Percentiles rank a stretch among this genome's conserved stretches.
Evolutionary conservation across 2,113 vertebrate species (phyloP).

Genomic region (Machaerirhynchus nigripectus): DNA sequence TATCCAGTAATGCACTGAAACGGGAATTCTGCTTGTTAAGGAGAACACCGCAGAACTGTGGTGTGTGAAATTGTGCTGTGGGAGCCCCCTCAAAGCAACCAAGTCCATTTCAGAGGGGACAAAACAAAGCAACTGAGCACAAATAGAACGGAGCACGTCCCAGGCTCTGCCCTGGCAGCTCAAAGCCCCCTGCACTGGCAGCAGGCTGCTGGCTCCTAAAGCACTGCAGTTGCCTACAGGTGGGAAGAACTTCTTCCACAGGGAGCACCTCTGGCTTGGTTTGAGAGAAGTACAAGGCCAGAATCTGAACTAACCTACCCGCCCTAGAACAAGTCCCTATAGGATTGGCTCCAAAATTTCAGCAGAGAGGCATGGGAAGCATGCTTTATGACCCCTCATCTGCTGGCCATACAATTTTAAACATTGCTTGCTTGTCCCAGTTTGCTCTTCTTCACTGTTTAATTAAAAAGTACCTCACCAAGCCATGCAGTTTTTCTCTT

Average conservation of each 20-base stretch:
- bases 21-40: not conserved
- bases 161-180: not conserved
- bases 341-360: not conserved
- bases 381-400: not conserved
- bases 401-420: not conserved
- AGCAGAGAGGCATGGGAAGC: not conserved
- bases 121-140: not conserved
- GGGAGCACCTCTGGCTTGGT: not conserved
- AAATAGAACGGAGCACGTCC: accelerated
- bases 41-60: not conserved
- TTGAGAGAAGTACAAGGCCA: not conserved
- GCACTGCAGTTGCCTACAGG: accelerated
- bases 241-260: not conserved
- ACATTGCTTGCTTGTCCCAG: not conserved
- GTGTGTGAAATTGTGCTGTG: too few relatives aligned
- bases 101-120: not conserved
- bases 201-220: not conserved
- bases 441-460: not conserved
- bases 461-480: not conserved
- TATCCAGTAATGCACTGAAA: not conserved
- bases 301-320: not conserved
- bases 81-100: not conserved
- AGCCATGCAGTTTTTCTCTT: not conserved
- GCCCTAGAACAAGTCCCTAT: accelerated
- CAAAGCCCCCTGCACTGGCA: not conserved